phyloP scores from a whole-genome alignment of 2,888 invertebrate species.

The Latheticus oryzae region DNA sequence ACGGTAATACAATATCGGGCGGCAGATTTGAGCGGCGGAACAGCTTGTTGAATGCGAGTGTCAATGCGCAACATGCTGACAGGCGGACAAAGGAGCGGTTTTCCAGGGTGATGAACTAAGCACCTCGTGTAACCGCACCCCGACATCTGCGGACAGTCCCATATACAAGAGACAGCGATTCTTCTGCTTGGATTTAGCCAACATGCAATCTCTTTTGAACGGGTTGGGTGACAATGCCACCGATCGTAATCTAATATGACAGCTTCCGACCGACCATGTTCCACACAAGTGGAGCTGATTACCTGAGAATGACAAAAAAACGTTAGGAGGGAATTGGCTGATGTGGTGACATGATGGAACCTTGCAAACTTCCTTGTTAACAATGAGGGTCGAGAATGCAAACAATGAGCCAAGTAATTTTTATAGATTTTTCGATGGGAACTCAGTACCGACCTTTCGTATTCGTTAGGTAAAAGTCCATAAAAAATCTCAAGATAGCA shows the following conservation, averaged over 20 bases:
- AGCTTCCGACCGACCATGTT: conserved; percentile 48
- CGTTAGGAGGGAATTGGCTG: conserved; percentile 27
- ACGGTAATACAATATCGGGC: conserved; percentile 54
- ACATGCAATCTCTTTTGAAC: conserved; percentile 48
- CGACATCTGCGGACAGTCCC: conserved; percentile 34
- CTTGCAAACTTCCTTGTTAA: conserved; percentile 22
- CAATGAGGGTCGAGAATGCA: background rate
- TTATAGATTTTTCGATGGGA: too few species aligned
- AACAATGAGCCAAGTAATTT: conserved; percentile 9
- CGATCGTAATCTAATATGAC: conserved; percentile 52
- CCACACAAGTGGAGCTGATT: conserved; percentile 42
- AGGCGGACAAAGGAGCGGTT: conserved; percentile 64
- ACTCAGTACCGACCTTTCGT: too few species aligned
- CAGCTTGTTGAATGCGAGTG: conserved; percentile 62
- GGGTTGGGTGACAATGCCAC: conserved; percentile 41
- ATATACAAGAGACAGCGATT: conserved; percentile 17
- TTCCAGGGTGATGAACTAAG: conserved; percentile 65
- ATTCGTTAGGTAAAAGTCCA: too few species aligned
- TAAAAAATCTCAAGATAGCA: too few species aligned
- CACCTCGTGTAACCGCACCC: conserved; percentile 61
- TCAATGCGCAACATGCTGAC: conserved; percentile 63
- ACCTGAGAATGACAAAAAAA: conserved; percentile 40
- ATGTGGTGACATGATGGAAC: conserved; percentile 10
- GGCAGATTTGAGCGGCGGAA: conserved; percentile 54
- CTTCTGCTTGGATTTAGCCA: conserved; percentile 38